phyloP scores from a whole-genome alignment of 2,113 vertebrate species.

The Triplophysa rosa region DNA sequence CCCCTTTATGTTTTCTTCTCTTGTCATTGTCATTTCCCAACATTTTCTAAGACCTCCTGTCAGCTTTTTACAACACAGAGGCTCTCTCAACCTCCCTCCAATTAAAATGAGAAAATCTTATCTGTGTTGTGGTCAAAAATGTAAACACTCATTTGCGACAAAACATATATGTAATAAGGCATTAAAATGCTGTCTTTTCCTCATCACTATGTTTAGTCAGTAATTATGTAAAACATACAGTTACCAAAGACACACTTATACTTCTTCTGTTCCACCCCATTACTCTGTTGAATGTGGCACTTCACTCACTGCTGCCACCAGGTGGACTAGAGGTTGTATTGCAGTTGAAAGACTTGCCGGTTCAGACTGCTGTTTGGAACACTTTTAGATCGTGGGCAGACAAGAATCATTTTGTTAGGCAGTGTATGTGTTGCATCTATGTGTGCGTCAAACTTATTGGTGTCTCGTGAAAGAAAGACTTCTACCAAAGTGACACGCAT shows the following conservation, averaged over 20 bases:
- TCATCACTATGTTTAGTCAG: constrained; percentile 63
- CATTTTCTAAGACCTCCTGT: not conserved
- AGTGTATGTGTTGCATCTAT: constrained; percentile 52
- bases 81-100: not conserved
- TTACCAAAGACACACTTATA: constrained; percentile 42
- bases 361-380: constrained; percentile 42
- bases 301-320: constrained; percentile 13
- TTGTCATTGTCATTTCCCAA: constrained; percentile 4
- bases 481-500: constrained; percentile 64
- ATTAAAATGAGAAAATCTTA: not conserved
- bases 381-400: constrained; percentile 57
- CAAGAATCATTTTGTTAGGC: constrained; percentile 10
- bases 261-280: not conserved
- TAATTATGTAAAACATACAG: constrained; percentile 19
- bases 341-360: not conserved
- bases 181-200: constrained; percentile 39
- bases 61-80: not conserved
- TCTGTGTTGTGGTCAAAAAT: not conserved
- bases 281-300: not conserved
- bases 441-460: constrained; percentile 56
- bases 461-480: constrained; percentile 54
- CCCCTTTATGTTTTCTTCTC: not conserved
- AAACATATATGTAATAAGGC: constrained; percentile 9
- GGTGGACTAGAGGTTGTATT: constrained; percentile 37
- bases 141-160: not conserved